Conservation (phyloP, 2,797 vertebrate genomes). For the Sebastes variabilis region DNA sequence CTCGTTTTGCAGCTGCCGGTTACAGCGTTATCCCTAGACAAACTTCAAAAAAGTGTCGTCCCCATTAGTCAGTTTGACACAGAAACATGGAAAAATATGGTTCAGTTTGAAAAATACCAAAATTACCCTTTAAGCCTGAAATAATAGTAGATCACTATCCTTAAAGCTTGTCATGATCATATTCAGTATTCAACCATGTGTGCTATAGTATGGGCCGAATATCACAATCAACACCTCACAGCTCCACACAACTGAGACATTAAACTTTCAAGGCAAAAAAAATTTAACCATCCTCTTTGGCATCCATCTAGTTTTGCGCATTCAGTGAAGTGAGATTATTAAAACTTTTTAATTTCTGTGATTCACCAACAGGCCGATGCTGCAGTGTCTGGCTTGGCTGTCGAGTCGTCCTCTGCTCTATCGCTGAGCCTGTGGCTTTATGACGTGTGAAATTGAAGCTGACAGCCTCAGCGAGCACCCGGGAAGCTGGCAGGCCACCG, state of each 20-base stretch:
- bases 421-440: constrained; percentile 43
- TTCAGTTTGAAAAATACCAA: too few species aligned
- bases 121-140: too few species aligned
- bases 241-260: neutral
- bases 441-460: constrained; percentile 68
- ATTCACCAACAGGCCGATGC: constrained; percentile 7
- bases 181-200: neutral
- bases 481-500: constrained; percentile 27
- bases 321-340: neutral
- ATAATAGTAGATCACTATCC: neutral
- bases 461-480: constrained; percentile 31
- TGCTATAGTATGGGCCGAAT: neutral
- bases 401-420: constrained; percentile 25
- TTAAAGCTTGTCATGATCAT: neutral
- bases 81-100: too few species aligned
- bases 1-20: too few species aligned
- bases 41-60: too few species aligned
- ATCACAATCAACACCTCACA: neutral
- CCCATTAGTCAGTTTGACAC: too few species aligned
- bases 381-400: constrained; percentile 12
- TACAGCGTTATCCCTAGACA: too few species aligned
- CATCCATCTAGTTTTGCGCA: neutral
- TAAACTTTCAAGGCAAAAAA: neutral
- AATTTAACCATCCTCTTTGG: neutral
- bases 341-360: neutral